A percentile compares a stretch with the other conserved stretches of the same genome.
Conservation (phyloP, 2,888 invertebrate genomes). For the Pimpla rufipes region DNA sequence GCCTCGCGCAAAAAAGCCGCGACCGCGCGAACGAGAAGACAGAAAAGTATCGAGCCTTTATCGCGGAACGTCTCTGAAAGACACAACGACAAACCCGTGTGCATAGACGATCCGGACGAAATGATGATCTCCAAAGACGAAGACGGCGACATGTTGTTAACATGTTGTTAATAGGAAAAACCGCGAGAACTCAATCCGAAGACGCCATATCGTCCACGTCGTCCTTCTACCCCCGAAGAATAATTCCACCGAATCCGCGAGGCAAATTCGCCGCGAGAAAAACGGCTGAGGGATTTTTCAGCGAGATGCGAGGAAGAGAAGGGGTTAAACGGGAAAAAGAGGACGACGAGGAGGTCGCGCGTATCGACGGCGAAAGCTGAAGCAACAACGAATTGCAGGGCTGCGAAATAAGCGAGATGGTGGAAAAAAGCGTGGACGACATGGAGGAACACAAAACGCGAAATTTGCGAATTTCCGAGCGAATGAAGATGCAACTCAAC, state of each 20-base stretch:
- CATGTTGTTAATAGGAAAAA: too few species aligned
- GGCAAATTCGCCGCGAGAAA: constrained; percentile 30
- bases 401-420: constrained; percentile 68
- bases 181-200: constrained; percentile 39
- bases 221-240: constrained; percentile 70
- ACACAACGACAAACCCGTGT: neutral
- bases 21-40: neutral
- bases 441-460: constrained; percentile 38
- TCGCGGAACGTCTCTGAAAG: constrained; percentile 11
- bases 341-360: constrained; percentile 34
- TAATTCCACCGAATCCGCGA: constrained; percentile 71
- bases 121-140: constrained; percentile 47
- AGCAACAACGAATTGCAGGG: constrained; percentile 59
- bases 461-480: constrained; percentile 53
- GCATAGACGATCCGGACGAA: constrained; percentile 42
- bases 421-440: constrained; percentile 62
- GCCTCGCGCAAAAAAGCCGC: neutral
- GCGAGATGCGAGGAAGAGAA: neutral
- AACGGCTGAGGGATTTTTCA: neutral
- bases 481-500: constrained; percentile 29
- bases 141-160: neutral
- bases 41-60: constrained; percentile 3
- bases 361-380: constrained; percentile 20
- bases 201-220: constrained; percentile 11
- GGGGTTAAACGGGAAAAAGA: constrained; percentile 23